Base-by-base conservation (phyloP, 1,140 invertebrate genomes). In the Wiebesia pumilae region DNA sequence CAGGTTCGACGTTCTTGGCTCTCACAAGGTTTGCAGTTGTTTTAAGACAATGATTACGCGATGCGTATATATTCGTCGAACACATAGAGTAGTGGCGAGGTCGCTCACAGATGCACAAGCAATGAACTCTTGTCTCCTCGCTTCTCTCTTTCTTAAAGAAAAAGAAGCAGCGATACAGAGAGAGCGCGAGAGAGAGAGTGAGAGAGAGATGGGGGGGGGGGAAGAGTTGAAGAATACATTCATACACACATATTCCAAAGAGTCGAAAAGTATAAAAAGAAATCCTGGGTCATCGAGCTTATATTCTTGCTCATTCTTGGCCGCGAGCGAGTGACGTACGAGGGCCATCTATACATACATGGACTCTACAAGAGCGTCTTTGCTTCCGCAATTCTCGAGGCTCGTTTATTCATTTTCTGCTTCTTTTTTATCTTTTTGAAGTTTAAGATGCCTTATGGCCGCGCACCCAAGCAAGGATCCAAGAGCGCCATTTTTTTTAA, bases 261-360 rank as follows among this genome's bases (percentile, higher is more conserved):
- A 85, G 78, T 40, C 12, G 35, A 81, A 86, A 62, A 77, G 43
- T 82, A 77, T 82, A 86, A 86, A 86, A 86, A 86, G 85, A 78
- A 78, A 78, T 51, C 51, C 16, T 54, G 85, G 85, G 85, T 86
- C 85, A 86, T 86, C 85, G 85, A 80, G 80, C 84, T 81, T 81
- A 33, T 27, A 51, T 40, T 81, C 35, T 65, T 27, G 27, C 40
- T 82, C 80, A 9, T 51, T 82, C 81, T 35, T 10, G 83, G 73
- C 83, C 58, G 30, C 38, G 58, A 82, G 43, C 73, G 38, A 1
- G 62, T 84, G 83, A 84, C 83, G 75, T 84, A 84, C 14, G 38
- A 62, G 81, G n/a, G 40, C 43, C 81, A 51, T 58, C 10, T 58
- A 51, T 62, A 58, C 30, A 79, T 58, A 35, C 27, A n/a, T 19